Evolutionary conservation across 2,797 vertebrate species (phyloP).

Genomic region (Sebastes taczanowskii): DNA sequence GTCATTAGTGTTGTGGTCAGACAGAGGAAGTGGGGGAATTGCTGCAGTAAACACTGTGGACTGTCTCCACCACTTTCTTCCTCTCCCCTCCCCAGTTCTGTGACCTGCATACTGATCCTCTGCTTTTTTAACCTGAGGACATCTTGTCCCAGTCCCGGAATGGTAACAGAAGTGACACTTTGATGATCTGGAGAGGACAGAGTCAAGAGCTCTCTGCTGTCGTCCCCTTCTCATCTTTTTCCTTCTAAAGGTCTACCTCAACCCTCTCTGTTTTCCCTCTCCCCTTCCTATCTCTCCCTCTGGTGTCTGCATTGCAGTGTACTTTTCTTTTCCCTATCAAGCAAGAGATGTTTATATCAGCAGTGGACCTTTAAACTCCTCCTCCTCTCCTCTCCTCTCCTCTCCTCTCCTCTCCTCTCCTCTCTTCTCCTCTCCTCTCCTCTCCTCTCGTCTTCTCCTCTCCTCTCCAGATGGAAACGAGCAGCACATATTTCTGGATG

Average conservation of each 20-base stretch:
- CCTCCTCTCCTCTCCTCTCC: constrained; percentile 13
- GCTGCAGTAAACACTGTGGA: constrained; percentile 68
- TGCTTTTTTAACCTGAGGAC: constrained; percentile 73
- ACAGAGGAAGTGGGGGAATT: constrained; percentile 54
- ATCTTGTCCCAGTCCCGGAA: constrained; percentile 59
- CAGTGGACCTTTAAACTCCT: constrained; percentile 38
- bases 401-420: constrained; percentile 15
- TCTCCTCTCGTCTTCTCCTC: constrained; percentile 11
- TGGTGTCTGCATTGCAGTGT: constrained; percentile 71
- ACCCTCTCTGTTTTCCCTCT: constrained; percentile 28
- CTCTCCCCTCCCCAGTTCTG: constrained; percentile 47
- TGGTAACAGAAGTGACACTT: constrained; percentile 63
- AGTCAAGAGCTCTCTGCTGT: constrained; percentile 59
- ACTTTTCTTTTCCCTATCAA: constrained; percentile 53
- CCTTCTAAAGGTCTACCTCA: constrained; percentile 36
- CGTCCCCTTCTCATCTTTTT: constrained; percentile 48
- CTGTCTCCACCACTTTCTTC: constrained; percentile 51
- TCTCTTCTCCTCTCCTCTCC: constrained; percentile 7
- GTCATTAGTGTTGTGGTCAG: constrained; percentile 62
- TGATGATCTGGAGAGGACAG: constrained; percentile 64
- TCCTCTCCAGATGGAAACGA: constrained; percentile 33
- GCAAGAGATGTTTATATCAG: constrained; percentile 54
- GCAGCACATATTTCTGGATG: constrained; percentile 24
- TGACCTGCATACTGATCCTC: constrained; percentile 81
- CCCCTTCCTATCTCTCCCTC: constrained; percentile 22